A percentile compares a stretch with the other conserved stretches of the same genome.
phyloP scores from a whole-genome alignment of 2,113 vertebrate species.

The Daphoenositta chrysoptera region DNA sequence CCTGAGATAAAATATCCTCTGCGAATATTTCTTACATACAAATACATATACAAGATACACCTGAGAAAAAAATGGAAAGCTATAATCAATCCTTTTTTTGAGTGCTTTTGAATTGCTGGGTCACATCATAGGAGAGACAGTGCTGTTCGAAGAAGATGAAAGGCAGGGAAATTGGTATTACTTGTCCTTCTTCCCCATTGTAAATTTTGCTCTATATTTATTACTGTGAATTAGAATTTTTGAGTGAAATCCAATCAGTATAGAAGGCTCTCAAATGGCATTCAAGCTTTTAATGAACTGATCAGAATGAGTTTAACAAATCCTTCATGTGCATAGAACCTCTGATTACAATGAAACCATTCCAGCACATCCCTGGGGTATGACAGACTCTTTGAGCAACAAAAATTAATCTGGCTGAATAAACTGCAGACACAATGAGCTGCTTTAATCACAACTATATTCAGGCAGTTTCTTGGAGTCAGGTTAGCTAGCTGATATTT shows the following conservation, averaged over 20 bases:
- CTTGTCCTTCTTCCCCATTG: not conserved
- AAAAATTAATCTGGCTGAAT: conserved; percentile 34
- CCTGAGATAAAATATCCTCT: not conserved
- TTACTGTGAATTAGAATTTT: conserved; percentile 13
- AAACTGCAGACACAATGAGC: not conserved
- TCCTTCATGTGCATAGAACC: not conserved
- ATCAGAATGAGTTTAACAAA: conserved; percentile 52
- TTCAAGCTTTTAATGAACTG: conserved; percentile 58
- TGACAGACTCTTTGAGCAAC: not conserved
- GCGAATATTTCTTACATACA: not conserved
- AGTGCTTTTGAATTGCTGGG: not conserved
- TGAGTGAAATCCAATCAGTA: conserved; percentile 22
- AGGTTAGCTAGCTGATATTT: conserved; percentile 23
- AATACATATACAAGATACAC: not conserved
- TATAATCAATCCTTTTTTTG: not conserved
- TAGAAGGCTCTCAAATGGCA: conserved; percentile 5
- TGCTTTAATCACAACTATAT: not conserved
- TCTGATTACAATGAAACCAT: conserved; percentile 24
- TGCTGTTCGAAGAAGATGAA: not conserved
- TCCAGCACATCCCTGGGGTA: not conserved
- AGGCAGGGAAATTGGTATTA: not conserved
- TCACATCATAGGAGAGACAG: not conserved
- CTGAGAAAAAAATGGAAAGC: not conserved
- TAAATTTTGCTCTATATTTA: not conserved
- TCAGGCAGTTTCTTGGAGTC: not conserved